A percentile compares a stretch with the other conserved stretches of the same genome.
These are phyloP conservation scores for Cosmia pyralina DNA, from an alignment of 2,888 invertebrate species.

Conservation along the genomic window DNA sequence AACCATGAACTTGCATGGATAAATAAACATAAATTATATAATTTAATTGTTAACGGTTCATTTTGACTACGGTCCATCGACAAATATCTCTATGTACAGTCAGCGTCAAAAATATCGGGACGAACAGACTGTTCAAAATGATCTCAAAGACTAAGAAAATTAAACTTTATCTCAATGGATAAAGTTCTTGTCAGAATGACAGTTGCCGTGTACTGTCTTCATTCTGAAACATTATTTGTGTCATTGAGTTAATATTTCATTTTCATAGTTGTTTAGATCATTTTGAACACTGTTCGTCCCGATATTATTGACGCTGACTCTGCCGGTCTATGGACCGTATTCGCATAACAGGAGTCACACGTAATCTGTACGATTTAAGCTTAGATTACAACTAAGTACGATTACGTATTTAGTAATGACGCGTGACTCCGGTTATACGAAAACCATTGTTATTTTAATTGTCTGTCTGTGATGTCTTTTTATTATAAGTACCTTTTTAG, in stretches of 20 bases:
- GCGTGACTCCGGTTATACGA: neutral
- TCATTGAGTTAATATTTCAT: no score
- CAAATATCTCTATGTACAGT: neutral
- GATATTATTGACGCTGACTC: no score
- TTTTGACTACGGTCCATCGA: neutral
- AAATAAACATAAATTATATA: no score
- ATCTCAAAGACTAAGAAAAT: no score
- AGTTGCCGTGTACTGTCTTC: no score
- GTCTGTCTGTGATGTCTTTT: neutral
- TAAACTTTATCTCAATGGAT: no score
- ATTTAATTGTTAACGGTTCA: neutral
- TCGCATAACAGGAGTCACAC: neutral
- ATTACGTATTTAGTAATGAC: neutral
- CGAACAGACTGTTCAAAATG: no score
- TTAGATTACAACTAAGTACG: neutral
- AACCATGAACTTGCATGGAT: neutral
- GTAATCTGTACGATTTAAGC: neutral
- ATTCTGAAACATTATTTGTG: no score
- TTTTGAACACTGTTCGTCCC: no score
- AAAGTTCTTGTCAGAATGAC: no score
- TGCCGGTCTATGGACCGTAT: neutral
- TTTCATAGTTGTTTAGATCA: no score
- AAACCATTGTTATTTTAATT: neutral
- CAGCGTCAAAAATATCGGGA: no score
- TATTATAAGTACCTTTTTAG: neutral